Conservation (phyloP, 2,113 vertebrate genomes). For the Anoura caudifer region DNA sequence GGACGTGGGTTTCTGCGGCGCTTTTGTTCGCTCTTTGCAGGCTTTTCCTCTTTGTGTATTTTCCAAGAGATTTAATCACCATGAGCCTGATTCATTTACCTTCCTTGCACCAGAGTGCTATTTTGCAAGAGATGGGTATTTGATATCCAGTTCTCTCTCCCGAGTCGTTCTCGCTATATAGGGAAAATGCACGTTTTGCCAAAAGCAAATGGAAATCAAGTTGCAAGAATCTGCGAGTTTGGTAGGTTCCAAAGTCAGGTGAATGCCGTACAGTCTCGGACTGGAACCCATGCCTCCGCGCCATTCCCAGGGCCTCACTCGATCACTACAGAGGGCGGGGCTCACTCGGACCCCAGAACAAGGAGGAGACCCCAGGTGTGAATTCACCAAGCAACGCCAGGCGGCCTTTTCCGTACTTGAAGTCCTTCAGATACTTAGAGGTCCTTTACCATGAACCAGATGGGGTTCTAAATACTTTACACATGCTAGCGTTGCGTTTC, state of each 20-base stretch:
- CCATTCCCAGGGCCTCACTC: not conserved
- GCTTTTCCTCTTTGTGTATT: not conserved
- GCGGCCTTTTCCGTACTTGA: not conserved
- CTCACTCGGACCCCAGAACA: not conserved
- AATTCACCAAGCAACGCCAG: not conserved
- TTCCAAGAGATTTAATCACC: conserved; percentile 39
- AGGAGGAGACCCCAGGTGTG: not conserved
- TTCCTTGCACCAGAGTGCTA: conserved; percentile 22
- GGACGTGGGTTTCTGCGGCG: not conserved
- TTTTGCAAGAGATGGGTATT: conserved; percentile 5
- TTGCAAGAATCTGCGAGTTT: not conserved
- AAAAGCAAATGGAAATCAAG: not conserved
- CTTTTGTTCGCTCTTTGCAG: not conserved
- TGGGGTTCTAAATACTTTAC: not conserved
- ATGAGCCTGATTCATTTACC: not conserved
- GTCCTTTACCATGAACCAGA: not conserved
- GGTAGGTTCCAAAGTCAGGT: not conserved
- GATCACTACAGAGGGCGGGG: not conserved
- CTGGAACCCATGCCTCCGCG: not conserved
- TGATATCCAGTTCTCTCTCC: not conserved
- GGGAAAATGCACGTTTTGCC: conserved; percentile 12
- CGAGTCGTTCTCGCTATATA: not conserved
- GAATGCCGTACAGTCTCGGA: not conserved
- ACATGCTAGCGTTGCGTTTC: not conserved
- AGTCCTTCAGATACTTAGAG: not conserved